A percentile compares a stretch with the other conserved stretches of the same genome.
phyloP scores from a whole-genome alignment of 92 coral and sea anemone genomes.

The Bergia sp. region DNA sequence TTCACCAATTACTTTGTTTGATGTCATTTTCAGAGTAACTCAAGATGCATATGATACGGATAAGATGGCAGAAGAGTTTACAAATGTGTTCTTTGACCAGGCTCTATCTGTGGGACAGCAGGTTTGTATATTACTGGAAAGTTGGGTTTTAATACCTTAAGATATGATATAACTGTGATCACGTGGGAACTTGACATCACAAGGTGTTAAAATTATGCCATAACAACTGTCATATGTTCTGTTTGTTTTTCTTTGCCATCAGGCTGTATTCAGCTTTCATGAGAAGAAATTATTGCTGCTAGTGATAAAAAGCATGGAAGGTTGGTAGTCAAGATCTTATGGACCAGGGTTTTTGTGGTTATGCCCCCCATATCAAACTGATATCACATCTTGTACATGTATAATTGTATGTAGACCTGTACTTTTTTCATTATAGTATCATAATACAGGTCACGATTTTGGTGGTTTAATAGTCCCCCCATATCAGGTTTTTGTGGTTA shows the following conservation, averaged over 20 bases:
- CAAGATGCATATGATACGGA: constrained; percentile 98
- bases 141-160: not conserved
- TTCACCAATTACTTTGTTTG: not conserved
- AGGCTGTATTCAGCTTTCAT: constrained; percentile 82
- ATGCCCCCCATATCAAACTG: too few species aligned
- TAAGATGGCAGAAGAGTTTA: constrained; percentile 91
- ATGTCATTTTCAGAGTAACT: constrained; percentile 56
- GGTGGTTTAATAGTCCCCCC: too few species aligned
- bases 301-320: constrained; percentile 87
- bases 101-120: constrained; percentile 93
- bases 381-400: too few species aligned
- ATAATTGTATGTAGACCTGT: too few species aligned
- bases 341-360: too few species aligned
- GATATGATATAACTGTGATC: too few species aligned
- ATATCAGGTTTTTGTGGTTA: too few species aligned
- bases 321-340: constrained; percentile 24
- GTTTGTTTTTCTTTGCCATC: not conserved
- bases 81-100: constrained; percentile 80
- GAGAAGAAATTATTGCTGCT: constrained; percentile 89
- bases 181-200: too few species aligned
- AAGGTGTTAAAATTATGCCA: too few species aligned
- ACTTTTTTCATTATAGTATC: too few species aligned
- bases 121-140: constrained; percentile 42
- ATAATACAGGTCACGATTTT: too few species aligned
- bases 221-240: not conserved